phyloP scores from a whole-genome alignment of 2,113 vertebrate species.

The Crotophaga sulcirostris region DNA sequence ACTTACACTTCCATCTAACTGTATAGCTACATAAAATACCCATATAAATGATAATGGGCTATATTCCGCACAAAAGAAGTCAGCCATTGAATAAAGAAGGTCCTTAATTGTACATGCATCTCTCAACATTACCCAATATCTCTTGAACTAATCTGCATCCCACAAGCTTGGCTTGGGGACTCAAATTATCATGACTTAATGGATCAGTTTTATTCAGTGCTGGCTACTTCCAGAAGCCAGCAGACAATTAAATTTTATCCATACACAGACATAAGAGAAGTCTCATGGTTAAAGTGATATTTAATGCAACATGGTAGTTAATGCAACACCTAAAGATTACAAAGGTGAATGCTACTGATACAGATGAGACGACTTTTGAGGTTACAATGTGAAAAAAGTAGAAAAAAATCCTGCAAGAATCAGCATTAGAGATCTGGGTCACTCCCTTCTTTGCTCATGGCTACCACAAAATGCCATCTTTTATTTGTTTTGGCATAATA shows the following conservation, averaged over 20 bases:
- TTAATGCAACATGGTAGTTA: not conserved
- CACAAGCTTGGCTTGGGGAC: not conserved
- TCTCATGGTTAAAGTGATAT: not conserved
- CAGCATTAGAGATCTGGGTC: not conserved
- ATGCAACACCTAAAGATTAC: not conserved
- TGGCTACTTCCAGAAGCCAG: not conserved
- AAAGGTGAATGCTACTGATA: not conserved
- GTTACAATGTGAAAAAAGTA: not conserved
- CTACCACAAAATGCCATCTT: not conserved
- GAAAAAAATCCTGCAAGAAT: not conserved
- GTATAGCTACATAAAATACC: not conserved
- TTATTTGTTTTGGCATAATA: not conserved
- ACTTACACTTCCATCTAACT: not conserved
- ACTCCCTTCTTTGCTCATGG: not conserved
- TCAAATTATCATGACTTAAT: not conserved
- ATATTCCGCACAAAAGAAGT: not conserved
- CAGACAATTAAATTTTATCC: not conserved
- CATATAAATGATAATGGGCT: constrained; percentile 10
- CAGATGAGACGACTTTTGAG: not conserved
- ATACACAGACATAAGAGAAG: not conserved
- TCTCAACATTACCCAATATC: not conserved
- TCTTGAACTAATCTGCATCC: not conserved
- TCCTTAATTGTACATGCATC: not conserved
- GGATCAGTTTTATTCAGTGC: not conserved
- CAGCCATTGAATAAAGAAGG: not conserved